phyloP scores from a whole-genome alignment of 2,888 invertebrate genomes.

The Eilema sororculum region DNA sequence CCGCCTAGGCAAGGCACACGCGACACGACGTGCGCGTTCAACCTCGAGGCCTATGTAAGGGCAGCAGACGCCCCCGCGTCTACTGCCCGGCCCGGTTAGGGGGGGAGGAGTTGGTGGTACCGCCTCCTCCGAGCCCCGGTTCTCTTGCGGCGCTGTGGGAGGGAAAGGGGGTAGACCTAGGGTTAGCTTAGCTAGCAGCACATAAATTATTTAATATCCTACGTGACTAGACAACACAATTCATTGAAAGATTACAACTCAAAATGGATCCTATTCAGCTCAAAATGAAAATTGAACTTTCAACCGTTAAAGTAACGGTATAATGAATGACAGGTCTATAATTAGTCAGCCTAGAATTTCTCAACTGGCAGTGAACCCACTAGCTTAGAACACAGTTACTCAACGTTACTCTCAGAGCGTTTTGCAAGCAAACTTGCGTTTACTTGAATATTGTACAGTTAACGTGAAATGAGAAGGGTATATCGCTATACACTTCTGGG shows the following conservation, averaged over 20 bases:
- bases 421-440: slow-evolving; percentile 13
- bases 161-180: no score
- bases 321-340: not conserved
- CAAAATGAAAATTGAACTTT: not conserved
- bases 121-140: no score
- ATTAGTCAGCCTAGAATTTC: slow-evolving; percentile 13
- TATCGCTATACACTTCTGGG: no score
- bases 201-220: not conserved
- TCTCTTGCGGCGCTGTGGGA: no score
- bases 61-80: no score
- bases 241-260: not conserved
- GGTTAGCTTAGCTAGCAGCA: no score
- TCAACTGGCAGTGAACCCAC: slow-evolving; percentile 23
- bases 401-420: slow-evolving; percentile 15
- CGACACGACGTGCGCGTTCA: no score
- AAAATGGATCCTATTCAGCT: not conserved
- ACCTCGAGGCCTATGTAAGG: no score
- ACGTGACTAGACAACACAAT: not conserved
- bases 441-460: not conserved
- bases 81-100: no score
- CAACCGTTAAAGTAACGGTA: not conserved
- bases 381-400: slow-evolving; percentile 12
- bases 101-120: no score
- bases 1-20: no score
- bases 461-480: not conserved